A percentile compares a stretch with the other conserved stretches of the same genome.
phyloP scores from a whole-genome alignment of 2,797 vertebrate species.

The Ataeniobius toweri region DNA sequence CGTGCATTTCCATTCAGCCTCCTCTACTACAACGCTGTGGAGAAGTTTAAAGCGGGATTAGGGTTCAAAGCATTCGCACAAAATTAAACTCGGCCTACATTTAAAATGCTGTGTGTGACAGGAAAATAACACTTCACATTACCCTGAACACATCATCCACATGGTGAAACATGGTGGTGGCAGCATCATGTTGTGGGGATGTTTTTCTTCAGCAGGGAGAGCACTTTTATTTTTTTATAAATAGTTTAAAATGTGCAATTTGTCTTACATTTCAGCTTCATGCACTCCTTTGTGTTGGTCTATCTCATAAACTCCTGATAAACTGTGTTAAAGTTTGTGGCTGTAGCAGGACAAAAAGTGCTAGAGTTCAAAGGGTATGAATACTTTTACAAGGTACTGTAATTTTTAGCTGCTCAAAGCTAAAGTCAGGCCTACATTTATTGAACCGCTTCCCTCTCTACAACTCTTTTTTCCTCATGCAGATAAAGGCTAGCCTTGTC shows the following conservation, averaged over 20 bases:
- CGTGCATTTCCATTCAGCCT: too few species aligned
- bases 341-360: not conserved
- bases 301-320: not conserved
- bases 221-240: too few species aligned
- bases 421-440: slow-evolving; percentile 21
- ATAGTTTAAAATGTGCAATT: not conserved
- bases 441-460: slow-evolving; percentile 17
- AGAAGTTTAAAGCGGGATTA: too few species aligned
- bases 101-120: too few species aligned
- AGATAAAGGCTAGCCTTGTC: slow-evolving; percentile 34
- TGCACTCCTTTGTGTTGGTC: not conserved
- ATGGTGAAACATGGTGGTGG: not conserved
- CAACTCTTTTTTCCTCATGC: slow-evolving; percentile 4
- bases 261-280: not conserved
- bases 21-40: too few species aligned
- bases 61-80: too few species aligned
- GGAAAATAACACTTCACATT: too few species aligned
- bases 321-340: not conserved
- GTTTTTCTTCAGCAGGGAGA: not conserved
- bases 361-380: not conserved
- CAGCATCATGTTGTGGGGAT: not conserved
- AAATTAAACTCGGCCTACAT: too few species aligned
- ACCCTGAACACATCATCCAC: not conserved
- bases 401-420: slow-evolving; percentile 1
- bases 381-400: not conserved